phyloP scores from a whole-genome alignment of 2,113 vertebrate genomes.

The Pao palembangensis region DNA sequence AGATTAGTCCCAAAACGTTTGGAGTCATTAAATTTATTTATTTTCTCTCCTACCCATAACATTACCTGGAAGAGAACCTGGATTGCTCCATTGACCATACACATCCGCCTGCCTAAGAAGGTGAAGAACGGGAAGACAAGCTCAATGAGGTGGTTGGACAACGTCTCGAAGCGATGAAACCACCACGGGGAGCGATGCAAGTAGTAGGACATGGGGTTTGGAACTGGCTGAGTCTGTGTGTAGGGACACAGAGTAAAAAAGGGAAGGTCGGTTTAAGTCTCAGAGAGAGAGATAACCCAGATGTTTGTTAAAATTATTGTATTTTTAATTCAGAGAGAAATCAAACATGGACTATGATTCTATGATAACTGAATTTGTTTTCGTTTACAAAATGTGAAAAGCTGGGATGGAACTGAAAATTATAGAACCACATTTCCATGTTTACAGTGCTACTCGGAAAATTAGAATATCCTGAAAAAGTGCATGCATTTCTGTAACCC shows the following conservation, averaged over 20 bases:
- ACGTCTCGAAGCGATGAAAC: slow-evolving; percentile 84
- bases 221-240: slow-evolving; percentile 90
- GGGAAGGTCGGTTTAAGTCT: not conserved
- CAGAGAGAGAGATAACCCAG: not conserved
- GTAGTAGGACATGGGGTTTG: slow-evolving; percentile 89
- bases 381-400: too few relatives aligned
- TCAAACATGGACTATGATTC: not conserved
- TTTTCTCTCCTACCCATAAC: too few relatives aligned
- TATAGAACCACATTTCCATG: slow-evolving; percentile 5
- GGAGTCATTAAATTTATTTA: too few relatives aligned
- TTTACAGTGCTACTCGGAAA: too few relatives aligned
- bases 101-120: slow-evolving; percentile 84
- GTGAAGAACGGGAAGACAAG: slow-evolving; percentile 86
- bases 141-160: slow-evolving; percentile 89
- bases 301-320: not conserved
- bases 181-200: slow-evolving; percentile 86
- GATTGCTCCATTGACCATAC: slow-evolving; percentile 76
- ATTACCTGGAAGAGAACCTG: slow-evolving; percentile 94
- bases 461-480: too few relatives aligned
- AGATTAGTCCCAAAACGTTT: too few relatives aligned
- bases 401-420: slow-evolving; percentile 13
- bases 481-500: too few relatives aligned
- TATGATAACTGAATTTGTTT: not conserved
- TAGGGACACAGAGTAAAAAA: not conserved
- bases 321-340: not conserved